Percentiles rank a stretch among this genome's conserved stretches.
phyloP scores from a whole-genome alignment of 2,888 invertebrate genomes.

The Tetragnatha montana region DNA sequence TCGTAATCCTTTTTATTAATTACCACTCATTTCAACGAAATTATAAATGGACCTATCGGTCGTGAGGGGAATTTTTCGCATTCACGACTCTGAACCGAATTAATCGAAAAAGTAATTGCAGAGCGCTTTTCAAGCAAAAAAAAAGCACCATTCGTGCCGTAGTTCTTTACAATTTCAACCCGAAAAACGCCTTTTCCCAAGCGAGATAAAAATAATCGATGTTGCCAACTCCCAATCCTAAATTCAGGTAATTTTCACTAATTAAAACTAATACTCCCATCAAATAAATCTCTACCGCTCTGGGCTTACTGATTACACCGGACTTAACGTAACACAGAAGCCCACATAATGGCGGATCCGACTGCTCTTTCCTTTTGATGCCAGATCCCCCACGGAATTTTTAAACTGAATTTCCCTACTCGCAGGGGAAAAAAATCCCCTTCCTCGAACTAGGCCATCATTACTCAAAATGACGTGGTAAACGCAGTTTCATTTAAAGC shows the following conservation, averaged over 20 bases:
- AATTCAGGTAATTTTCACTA: background rate
- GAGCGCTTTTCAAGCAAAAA: background rate
- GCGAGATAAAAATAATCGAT: background rate
- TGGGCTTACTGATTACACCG: background rate
- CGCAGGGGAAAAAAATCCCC: background rate
- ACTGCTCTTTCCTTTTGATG: background rate
- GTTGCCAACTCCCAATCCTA: background rate
- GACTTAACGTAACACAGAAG: background rate
- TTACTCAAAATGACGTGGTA: conserved; percentile 36
- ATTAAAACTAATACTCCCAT: conserved; percentile 14
- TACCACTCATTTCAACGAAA: background rate
- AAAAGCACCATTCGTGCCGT: background rate
- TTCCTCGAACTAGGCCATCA: conserved; percentile 1
- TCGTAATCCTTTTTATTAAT: background rate
- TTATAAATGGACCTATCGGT: background rate
- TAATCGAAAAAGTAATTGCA: background rate
- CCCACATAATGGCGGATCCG: background rate
- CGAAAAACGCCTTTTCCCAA: background rate
- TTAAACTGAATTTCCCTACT: background rate
- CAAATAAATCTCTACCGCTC: background rate
- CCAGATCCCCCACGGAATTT: conserved; percentile 10
- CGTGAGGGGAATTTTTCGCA: background rate
- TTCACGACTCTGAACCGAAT: background rate
- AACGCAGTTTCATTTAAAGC: conserved; percentile 41
- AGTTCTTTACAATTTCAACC: background rate